phyloP scores from a whole-genome alignment of 2,113 vertebrate genomes.

The Illadopsis cleaveri region DNA sequence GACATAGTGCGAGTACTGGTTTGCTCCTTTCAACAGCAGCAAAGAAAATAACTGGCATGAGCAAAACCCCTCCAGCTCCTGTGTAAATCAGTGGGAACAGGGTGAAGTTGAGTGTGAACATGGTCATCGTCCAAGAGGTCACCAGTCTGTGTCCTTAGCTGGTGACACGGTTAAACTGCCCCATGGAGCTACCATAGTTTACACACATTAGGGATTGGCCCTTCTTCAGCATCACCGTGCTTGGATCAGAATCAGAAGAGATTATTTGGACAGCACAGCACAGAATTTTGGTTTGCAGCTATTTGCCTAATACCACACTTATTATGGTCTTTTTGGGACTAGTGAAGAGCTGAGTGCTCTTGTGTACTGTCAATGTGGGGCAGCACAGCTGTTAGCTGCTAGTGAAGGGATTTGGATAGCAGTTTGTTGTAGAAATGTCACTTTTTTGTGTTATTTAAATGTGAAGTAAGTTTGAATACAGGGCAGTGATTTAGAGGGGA shows the following conservation, averaged over 20 bases:
- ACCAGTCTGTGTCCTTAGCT: not conserved
- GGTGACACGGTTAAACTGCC: not conserved
- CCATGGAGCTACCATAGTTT: not conserved
- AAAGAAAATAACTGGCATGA: not conserved
- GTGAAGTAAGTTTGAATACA: not conserved
- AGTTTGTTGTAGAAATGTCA: not conserved
- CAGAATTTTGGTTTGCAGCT: not conserved
- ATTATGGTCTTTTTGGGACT: not conserved
- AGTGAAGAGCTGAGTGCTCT: not conserved
- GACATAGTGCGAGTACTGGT: not conserved
- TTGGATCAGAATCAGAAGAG: not conserved
- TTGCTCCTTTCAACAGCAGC: not conserved
- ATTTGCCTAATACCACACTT: not conserved
- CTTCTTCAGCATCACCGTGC: not conserved
- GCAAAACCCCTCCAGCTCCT: not conserved
- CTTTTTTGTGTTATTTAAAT: not conserved
- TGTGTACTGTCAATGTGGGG: not conserved
- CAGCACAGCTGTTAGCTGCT: not conserved
- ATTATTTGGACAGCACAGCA: not conserved
- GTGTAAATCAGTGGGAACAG: not conserved
- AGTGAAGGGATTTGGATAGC: not conserved
- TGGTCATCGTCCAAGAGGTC: not conserved
- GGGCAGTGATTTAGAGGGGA: not conserved
- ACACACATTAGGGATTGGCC: accelerated
- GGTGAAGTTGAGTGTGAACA: not conserved